Evolutionary conservation across 2,888 invertebrate species (phyloP), one percentile per base, ranked within the genome.

Genomic region (Drosophila anceps): DNA sequence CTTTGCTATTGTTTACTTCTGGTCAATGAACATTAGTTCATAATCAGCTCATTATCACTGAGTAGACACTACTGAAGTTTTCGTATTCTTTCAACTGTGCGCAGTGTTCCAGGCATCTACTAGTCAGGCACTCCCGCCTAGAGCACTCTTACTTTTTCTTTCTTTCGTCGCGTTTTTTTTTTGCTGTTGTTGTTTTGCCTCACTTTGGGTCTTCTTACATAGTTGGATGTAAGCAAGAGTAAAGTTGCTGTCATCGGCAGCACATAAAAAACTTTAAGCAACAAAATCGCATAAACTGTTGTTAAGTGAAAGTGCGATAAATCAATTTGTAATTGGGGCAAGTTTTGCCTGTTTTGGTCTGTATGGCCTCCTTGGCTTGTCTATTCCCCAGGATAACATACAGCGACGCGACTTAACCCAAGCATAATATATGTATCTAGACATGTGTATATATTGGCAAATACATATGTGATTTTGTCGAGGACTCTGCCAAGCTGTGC

Each of bases 261-360:
- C 61, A 59, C 69, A 70, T 69, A 67, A 77, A 77, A 79, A 79
- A 81, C 60, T 79, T 77, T 60, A 61, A 63, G 68, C 64, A 77
- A 75, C 57, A 71, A 78, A 82, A 79, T 81, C 82, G 75, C 82
- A 80, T 80, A 80, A 80, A 81, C 75, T 80, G 82, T 78, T 81
- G 82, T 78, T 78, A 72, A 81, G 79, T 63, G 75, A 73, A 77
- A 81, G 79, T 79, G 80, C 72, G 76, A 77, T 79, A 79, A 79
- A 79, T 79, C 79, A 81, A 77, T 78, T 77, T 77, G 80, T 77
- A 77, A 77, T 77, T 77, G 77, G 76, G 76, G 50, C 66, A 77
- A 79, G 71, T 77, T 77, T 67, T 50, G 53, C 55, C 58, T 27
- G 39, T 53, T 53, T 58, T 20, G 27, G 6, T 24, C 24, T 8